Base-by-base conservation (phyloP, 2,797 vertebrate genomes). In the Sebastiscus tertius region DNA sequence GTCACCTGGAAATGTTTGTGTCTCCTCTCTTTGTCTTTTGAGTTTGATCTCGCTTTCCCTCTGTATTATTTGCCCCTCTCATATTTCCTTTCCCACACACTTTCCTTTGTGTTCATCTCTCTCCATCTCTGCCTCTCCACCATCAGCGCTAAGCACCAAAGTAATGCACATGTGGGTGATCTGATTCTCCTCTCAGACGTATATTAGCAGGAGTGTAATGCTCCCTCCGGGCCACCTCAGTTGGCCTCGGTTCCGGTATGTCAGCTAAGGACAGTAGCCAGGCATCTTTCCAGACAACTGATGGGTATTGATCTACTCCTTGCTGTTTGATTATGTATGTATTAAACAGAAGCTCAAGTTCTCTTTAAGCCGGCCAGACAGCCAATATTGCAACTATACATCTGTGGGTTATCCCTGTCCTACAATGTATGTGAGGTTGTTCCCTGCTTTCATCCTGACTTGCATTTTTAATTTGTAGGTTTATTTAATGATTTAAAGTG, bases 301-400 rank as follows among this genome's bases (percentile, higher is more conserved):
- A 92, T 88, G 77, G 75, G 31, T 88, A 91, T 93, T 84, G 88
- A 91, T 90, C 26, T 66, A 67, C n/a, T 87, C 79, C 84, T 77
- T 71, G 62, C 65, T 67, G 66, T 84, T 88, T 90, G 71, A 90
- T 85, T 79, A 71, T 71, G 63, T 64, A 54, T 60, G 66, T 83
- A 71, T 85, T 77, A 82, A 83, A 85, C 79, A 66, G 82, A 42
- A 75, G 68, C 64, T 75, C 62, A 55, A 61, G 42, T 87, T 72
- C 60, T 72, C 20, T 52, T 13, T 36, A 65, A 70, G 54, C 26
- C 34, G 31, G 26, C 29, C 75, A 81, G 77, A 75, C 31, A 54
- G 22, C 1, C 33, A 72, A 8, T 64, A 31, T 77, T 68, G 46
- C 36, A 62, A 5, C 29, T 34, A 52, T 70, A 39, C 8, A 27